A percentile compares a stretch with the other conserved stretches of the same genome.
Conservation (phyloP, 2,113 vertebrate genomes). For the Mastomys natalensis region DNA sequence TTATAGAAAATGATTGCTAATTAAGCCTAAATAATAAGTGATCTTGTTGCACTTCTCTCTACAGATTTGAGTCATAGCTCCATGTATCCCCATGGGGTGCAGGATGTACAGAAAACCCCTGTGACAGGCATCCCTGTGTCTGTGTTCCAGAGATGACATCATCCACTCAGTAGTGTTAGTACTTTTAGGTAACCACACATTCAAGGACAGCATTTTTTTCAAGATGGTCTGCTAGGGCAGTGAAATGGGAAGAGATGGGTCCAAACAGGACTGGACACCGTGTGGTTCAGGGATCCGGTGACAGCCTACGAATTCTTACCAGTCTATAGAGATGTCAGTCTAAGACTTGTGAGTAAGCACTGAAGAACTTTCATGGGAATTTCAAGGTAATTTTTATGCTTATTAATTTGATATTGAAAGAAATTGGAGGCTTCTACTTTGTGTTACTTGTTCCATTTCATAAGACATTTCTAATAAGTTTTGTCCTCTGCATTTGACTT, state of each 20-base stretch:
- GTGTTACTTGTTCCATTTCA: not conserved
- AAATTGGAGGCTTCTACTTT: not conserved
- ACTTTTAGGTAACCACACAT: not conserved
- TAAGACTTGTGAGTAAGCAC: not conserved
- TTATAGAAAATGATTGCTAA: conserved; percentile 42
- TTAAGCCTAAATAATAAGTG: not conserved
- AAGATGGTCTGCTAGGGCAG: not conserved
- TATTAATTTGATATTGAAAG: conserved; percentile 1
- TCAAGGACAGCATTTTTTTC: not conserved
- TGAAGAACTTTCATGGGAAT: not conserved
- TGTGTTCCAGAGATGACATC: not conserved
- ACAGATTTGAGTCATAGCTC: not conserved
- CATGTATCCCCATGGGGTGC: not conserved
- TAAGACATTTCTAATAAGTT: not conserved
- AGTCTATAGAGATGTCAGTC: not conserved
- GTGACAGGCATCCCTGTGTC: not conserved
- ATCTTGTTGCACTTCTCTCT: not conserved
- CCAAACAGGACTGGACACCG: not conserved
- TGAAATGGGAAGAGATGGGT: not conserved
- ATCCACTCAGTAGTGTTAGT: not conserved
- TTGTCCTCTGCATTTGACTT: not conserved
- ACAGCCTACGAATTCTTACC: not conserved
- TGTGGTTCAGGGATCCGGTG: not conserved
- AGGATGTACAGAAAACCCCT: not conserved
- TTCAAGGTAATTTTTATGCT: not conserved